phyloP scores from a whole-genome alignment of 2,888 invertebrate genomes.

The Herminia tarsipennalis region DNA sequence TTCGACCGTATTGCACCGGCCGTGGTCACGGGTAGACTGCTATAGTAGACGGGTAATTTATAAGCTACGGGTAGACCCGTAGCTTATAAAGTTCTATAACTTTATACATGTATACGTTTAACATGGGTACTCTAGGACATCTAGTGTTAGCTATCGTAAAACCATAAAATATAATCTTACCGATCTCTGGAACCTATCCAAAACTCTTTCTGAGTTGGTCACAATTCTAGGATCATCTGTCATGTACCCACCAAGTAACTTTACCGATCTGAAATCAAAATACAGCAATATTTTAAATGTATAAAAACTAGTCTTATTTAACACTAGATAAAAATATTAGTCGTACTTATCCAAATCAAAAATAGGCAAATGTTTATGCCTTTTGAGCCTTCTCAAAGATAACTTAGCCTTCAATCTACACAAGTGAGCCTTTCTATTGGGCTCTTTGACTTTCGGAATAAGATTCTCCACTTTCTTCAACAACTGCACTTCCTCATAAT shows the following conservation, averaged over 20 bases:
- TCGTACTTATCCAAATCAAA: conserved; percentile 80
- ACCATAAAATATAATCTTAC: too few relatives aligned
- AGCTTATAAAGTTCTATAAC: too few relatives aligned
- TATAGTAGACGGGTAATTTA: too few relatives aligned
- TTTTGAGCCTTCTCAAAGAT: conserved; percentile 68
- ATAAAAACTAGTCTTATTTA: too few relatives aligned
- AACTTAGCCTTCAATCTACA: conserved; percentile 67
- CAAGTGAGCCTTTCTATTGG: conserved; percentile 58
- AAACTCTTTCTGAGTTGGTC: conserved; percentile 63
- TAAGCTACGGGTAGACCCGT: too few relatives aligned
- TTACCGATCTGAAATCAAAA: conserved; percentile 60
- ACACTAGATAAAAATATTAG: too few relatives aligned
- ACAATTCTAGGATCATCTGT: conserved; percentile 59
- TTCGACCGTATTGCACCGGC: too few relatives aligned
- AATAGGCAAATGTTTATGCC: conserved; percentile 73
- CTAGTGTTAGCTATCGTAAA: too few relatives aligned
- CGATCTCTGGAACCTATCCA: conserved; percentile 80
- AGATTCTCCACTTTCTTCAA: conserved; percentile 73
- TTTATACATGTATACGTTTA: too few relatives aligned
- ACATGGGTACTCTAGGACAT: too few relatives aligned
- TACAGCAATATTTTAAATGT: neutral
- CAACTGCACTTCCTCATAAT: conserved; percentile 77
- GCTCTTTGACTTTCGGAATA: conserved; percentile 64
- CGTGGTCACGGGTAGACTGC: too few relatives aligned
- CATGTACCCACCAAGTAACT: conserved; percentile 67